A percentile compares a stretch with the other conserved stretches of the same genome.
These are phyloP conservation scores for Heterohyrax brucei DNA, from an alignment of 2,797 vertebrate species.

Conservation along the genomic window DNA sequence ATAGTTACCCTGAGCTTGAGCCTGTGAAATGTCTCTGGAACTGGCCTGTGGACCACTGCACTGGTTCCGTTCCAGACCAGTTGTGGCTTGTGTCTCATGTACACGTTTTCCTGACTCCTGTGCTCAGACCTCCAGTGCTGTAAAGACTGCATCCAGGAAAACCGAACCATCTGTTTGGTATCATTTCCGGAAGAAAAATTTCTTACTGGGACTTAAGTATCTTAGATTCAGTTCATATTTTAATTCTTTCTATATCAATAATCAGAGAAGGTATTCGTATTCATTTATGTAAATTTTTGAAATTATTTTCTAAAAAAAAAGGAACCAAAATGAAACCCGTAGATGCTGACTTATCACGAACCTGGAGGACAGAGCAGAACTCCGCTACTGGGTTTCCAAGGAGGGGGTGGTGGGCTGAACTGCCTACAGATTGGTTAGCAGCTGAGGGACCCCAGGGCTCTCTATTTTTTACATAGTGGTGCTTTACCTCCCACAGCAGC, in stretches of 20 bases:
- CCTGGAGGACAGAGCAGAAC: too few species aligned
- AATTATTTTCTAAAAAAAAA: not conserved
- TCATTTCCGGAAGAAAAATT: not conserved
- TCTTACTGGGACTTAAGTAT: not conserved
- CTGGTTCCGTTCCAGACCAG: not conserved
- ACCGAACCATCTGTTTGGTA: not conserved
- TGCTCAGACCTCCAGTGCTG: not conserved
- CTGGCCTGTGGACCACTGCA: too few species aligned
- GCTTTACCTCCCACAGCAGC: not conserved
- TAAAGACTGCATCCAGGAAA: not conserved
- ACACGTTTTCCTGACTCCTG: not conserved
- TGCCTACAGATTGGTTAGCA: too few species aligned
- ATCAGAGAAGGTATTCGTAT: not conserved
- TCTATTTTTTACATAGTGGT: not conserved
- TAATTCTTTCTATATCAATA: not conserved
- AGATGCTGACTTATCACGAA: too few species aligned
- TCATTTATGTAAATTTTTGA: slow-evolving; percentile 10
- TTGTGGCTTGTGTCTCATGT: rapidly evolving
- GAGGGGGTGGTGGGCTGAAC: too few species aligned
- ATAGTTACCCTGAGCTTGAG: rapidly evolving
- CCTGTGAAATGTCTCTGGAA: not conserved
- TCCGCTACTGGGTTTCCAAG: too few species aligned
- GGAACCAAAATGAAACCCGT: too few species aligned
- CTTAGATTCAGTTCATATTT: not conserved
- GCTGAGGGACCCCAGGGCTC: too few species aligned